Evolutionary conservation across 2,113 vertebrate genomes (phyloP).

Genomic region (Psephotus haematonotus): DNA sequence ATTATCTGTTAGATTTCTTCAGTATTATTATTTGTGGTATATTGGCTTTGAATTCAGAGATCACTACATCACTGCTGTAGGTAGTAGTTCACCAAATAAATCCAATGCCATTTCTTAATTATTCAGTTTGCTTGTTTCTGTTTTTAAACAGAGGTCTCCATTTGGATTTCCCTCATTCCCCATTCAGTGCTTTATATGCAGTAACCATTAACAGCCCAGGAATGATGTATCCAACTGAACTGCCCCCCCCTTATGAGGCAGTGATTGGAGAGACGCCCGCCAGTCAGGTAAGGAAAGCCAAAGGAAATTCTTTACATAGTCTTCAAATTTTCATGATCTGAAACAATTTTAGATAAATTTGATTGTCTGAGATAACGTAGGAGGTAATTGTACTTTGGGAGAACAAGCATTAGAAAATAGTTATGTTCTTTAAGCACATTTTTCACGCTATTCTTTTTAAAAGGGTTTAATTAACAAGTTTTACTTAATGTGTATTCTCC

Average conservation of each 20-base stretch:
- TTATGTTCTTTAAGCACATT: not conserved
- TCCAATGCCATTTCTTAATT: not conserved
- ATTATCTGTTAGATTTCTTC: not conserved
- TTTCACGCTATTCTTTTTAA: not conserved
- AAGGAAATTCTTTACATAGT: not conserved
- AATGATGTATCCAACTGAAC: constrained; percentile 88
- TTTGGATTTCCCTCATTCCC: constrained; percentile 88
- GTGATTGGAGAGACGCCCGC: constrained; percentile 85
- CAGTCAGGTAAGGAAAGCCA: constrained; percentile 83
- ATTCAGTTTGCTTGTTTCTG: not conserved
- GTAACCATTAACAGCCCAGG: constrained; percentile 92
- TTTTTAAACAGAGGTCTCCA: constrained; percentile 83
- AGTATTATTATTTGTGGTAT: not conserved
- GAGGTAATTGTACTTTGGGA: not conserved
- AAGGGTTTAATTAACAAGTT: not conserved
- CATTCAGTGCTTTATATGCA: constrained; percentile 89
- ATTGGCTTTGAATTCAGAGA: not conserved
- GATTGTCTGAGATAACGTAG: not conserved
- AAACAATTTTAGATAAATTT: not conserved
- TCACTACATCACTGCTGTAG: not conserved
- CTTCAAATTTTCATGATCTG: not conserved
- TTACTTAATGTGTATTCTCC: not conserved
- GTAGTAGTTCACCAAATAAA: not conserved
- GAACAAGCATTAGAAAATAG: not conserved
- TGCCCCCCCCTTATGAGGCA: constrained; percentile 94